Percentiles rank a stretch among this genome's conserved stretches.
phyloP scores from a whole-genome alignment of 2,888 invertebrate genomes.

The Aphrophora alni region DNA sequence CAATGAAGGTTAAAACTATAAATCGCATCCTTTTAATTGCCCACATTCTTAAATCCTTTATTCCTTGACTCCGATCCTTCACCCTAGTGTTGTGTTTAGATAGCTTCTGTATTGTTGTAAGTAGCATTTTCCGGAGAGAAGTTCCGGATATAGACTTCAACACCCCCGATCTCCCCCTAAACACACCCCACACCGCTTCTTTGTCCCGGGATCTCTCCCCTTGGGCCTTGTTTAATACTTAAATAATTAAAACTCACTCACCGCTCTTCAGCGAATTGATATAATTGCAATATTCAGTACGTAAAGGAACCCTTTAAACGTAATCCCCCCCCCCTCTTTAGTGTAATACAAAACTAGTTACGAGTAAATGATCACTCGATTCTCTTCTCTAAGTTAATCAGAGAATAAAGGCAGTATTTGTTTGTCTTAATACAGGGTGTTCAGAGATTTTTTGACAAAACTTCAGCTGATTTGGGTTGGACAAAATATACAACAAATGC shows the following conservation, averaged over 20 bases:
- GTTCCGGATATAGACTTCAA: conserved; percentile 6
- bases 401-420: too few species aligned
- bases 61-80: not conserved
- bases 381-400: too few species aligned
- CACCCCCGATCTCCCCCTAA: not conserved
- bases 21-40: too few species aligned
- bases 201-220: not conserved
- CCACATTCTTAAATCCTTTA: too few species aligned
- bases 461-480: too few species aligned
- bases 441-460: too few species aligned
- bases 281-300: not conserved
- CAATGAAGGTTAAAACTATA: too few species aligned
- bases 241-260: conserved; percentile 4
- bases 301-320: not conserved
- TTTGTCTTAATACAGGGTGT: too few species aligned
- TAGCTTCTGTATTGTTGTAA: not conserved
- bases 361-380: too few species aligned
- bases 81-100: not conserved
- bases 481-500: too few species aligned
- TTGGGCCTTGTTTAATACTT: conserved; percentile 6
- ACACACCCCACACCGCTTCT: not conserved
- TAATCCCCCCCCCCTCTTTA: not conserved
- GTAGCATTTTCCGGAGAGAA: not conserved
- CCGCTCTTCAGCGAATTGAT: not conserved
- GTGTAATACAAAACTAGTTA: not conserved